Base-by-base conservation (phyloP, 1,140 invertebrate genomes). In the Cotesia chilonis region DNA sequence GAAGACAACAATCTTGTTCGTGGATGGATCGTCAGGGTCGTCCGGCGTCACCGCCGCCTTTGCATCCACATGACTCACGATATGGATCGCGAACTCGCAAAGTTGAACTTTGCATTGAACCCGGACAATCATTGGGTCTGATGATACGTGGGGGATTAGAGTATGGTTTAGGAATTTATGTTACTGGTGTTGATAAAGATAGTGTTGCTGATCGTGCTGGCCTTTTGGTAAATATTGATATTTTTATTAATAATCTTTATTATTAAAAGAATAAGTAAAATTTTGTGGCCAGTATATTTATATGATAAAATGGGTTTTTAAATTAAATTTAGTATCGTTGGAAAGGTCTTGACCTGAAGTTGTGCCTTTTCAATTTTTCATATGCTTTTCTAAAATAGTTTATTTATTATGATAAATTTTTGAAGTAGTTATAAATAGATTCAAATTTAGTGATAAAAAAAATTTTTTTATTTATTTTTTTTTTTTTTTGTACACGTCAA, bases 71-170 rank as follows among this genome's bases (percentile, higher is more conserved):
- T 66, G 86, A 86, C 77, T 80, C 77, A 60, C 81, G 82, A 75
- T 86, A 82, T 75, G 84, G 83, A 66, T 81, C 86, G 57, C 78
- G 85, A 63, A 87, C 83, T 60, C 83, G 82, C 6, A 88, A 94
- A 89, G 93, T 95, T 77, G 94, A 95, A 79, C 87, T 94, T 70
- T 92, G 92, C 76, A 95, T 97, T 78, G 94, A 96, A 81, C 93
- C 94, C 4, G 95, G 95, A 1, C 93, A 96, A 80, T 95, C 94
- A 68, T 87, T 98, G 65, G 96, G 96, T 9, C 87, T 98, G 71
- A 96, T 97, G 94, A 97, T 98, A 68, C 88, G 96, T 65, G 96
- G 96, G 28, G 96, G 96, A 2, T 90, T 94, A 20, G 96, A 98
- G 83, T 98, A 97, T 85, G 96, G 95, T 75, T 90, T 98, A 54